Conservation (phyloP, 92 coral and sea anemone species). For the Isaurus tuberculatus region DNA sequence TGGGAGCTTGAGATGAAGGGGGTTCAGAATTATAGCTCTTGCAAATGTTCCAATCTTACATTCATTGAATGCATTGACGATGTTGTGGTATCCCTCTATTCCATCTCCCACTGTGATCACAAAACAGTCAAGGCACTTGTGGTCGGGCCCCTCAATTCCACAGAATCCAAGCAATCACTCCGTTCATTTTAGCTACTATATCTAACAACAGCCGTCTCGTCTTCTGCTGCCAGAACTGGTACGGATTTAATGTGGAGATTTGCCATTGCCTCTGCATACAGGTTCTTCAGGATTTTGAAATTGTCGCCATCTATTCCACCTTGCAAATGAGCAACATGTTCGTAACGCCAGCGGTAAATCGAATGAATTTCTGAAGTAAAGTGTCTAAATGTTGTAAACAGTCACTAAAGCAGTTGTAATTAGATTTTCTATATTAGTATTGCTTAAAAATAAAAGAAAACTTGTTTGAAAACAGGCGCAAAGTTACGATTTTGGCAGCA, state of each 20-base stretch:
- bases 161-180: neutral
- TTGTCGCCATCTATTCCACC: no score
- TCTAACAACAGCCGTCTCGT: neutral
- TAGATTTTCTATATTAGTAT: no score
- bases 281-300: neutral
- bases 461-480: no score
- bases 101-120: constrained; percentile 53
- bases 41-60: constrained; percentile 48
- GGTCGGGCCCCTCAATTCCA: constrained; percentile 27
- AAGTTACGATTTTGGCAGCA: no score
- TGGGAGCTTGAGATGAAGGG: constrained; percentile 58
- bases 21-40: constrained; percentile 56
- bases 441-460: no score
- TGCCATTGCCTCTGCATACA: neutral
- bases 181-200: neutral
- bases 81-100: constrained; percentile 49
- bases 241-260: neutral
- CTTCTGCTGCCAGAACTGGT: neutral
- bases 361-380: no score
- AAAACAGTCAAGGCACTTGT: constrained; percentile 57
- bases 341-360: no score
- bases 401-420: no score
- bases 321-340: no score
- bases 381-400: no score
- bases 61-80: constrained; percentile 43